These are phyloP conservation scores for Hirundichthys speculiger DNA, from an alignment of 2,113 vertebrate genomes.

Conservation along the genomic window DNA sequence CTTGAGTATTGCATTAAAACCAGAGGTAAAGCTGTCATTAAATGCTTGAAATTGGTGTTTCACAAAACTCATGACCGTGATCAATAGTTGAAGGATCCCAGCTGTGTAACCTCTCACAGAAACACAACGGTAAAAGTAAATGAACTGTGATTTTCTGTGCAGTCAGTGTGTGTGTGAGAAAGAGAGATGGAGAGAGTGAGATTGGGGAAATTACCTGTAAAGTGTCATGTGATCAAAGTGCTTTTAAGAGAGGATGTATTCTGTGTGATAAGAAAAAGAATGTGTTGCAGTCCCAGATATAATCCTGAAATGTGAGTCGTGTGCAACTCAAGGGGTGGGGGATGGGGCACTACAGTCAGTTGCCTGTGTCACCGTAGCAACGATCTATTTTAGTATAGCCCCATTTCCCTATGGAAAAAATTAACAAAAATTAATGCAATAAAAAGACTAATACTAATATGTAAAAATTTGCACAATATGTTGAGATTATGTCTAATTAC, in stretches of 20 bases:
- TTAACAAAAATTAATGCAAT: neutral
- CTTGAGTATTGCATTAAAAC: too few relatives aligned
- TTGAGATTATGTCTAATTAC: too few relatives aligned
- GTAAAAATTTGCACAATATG: too few relatives aligned
- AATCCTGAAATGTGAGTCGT: constrained; percentile 50
- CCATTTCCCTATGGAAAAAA: neutral
- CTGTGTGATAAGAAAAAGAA: constrained; percentile 25
- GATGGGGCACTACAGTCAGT: constrained; percentile 8
- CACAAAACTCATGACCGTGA: too few relatives aligned
- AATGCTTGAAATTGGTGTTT: too few relatives aligned
- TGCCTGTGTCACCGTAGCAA: constrained; percentile 61
- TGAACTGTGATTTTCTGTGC: too few relatives aligned
- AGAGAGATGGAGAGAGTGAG: neutral
- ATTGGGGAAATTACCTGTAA: constrained; percentile 49
- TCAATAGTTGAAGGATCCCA: too few relatives aligned
- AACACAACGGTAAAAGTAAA: too few relatives aligned
- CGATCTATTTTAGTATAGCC: constrained; percentile 32
- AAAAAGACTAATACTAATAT: too few relatives aligned
- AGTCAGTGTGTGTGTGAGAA: constrained; percentile 1
- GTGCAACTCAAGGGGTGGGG: constrained; percentile 17
- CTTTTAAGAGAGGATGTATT: constrained; percentile 13
- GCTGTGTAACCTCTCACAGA: too few relatives aligned
- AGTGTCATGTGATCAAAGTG: constrained; percentile 55
- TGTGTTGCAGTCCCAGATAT: constrained; percentile 50
- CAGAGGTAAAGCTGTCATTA: too few relatives aligned